A percentile compares a stretch with the other conserved stretches of the same genome.
phyloP scores from a whole-genome alignment of 1,140 invertebrate species.

The Heliconius nattereri region DNA sequence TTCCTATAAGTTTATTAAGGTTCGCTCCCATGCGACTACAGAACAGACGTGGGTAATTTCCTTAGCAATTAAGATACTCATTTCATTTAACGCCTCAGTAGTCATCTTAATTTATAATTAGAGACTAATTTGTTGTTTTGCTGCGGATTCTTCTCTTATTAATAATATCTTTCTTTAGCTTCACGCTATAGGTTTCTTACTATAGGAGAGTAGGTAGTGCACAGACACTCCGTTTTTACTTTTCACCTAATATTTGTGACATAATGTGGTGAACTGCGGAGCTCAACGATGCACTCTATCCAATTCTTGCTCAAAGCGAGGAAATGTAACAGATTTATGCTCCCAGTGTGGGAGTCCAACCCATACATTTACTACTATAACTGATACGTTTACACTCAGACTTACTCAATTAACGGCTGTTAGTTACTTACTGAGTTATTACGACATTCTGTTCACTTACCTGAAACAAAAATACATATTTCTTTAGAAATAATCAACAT shows the following conservation, averaged over 20 bases:
- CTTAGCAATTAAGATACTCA: conserved; percentile 44
- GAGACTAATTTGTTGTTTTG: conserved; percentile 11
- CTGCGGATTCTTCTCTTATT: not conserved
- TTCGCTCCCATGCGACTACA: conserved; percentile 28
- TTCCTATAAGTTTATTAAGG: conserved; percentile 32
- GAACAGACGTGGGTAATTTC: conserved; percentile 43
- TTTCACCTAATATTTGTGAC: no score
- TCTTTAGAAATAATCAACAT: not conserved
- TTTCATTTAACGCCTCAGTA: conserved; percentile 64
- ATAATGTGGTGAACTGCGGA: no score
- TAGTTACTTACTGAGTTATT: not conserved
- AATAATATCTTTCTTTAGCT: not conserved
- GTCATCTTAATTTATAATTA: conserved; percentile 67
- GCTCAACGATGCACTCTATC: no score
- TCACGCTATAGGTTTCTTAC: not conserved
- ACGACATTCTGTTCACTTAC: conserved; percentile 30
- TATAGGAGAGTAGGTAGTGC: no score
- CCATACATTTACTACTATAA: no score
- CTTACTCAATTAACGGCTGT: not conserved
- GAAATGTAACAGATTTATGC: no score
- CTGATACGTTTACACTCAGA: not conserved
- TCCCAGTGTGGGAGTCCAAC: no score
- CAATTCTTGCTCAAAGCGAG: no score
- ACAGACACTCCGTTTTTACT: no score
- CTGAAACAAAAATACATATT: conserved; percentile 37